A percentile compares a stretch with the other conserved stretches of the same genome.
These are phyloP conservation scores for Eucidaris tribuloides DNA, from an alignment of 35 echinoderm and acorn worm genomes.

Conservation along the genomic window DNA sequence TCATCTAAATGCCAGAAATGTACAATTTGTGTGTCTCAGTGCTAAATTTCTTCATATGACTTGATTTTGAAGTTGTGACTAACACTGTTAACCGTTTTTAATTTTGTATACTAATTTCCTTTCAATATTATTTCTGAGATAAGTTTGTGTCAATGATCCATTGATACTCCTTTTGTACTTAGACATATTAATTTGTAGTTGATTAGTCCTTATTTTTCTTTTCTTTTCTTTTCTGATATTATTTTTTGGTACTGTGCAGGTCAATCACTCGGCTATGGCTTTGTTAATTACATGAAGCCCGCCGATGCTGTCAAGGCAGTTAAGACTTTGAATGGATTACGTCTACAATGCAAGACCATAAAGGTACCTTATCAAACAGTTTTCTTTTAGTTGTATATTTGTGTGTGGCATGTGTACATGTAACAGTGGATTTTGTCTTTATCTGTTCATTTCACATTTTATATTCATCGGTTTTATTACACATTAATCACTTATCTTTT, in stretches of 20 bases:
- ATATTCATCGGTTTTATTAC: no score
- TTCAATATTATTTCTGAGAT: background rate
- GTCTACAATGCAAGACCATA: slow-evolving; percentile 86
- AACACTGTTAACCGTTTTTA: background rate
- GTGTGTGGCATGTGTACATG: slow-evolving; percentile 6
- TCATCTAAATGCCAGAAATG: no score
- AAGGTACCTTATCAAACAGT: slow-evolving; percentile 46
- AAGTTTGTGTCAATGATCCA: background rate
- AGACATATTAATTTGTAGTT: slow-evolving; percentile 32
- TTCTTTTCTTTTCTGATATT: slow-evolving; percentile 56
- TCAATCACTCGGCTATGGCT: slow-evolving; percentile 98
- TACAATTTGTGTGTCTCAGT: no score
- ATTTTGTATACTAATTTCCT: background rate
- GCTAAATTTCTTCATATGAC: no score
- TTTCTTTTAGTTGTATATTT: slow-evolving; percentile 3
- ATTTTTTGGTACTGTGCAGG: slow-evolving; percentile 76
- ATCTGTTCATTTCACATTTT: no score
- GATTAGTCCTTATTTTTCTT: slow-evolving; percentile 26
- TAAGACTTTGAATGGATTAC: slow-evolving; percentile 86
- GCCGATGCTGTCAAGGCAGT: slow-evolving; percentile 95
- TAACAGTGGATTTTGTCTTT: background rate
- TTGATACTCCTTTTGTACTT: background rate
- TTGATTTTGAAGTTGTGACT: no score
- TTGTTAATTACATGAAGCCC: slow-evolving; percentile 99
- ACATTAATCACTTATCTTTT: no score